Base-by-base conservation (phyloP, 2,888 invertebrate genomes). In the Salticus scenicus region DNA sequence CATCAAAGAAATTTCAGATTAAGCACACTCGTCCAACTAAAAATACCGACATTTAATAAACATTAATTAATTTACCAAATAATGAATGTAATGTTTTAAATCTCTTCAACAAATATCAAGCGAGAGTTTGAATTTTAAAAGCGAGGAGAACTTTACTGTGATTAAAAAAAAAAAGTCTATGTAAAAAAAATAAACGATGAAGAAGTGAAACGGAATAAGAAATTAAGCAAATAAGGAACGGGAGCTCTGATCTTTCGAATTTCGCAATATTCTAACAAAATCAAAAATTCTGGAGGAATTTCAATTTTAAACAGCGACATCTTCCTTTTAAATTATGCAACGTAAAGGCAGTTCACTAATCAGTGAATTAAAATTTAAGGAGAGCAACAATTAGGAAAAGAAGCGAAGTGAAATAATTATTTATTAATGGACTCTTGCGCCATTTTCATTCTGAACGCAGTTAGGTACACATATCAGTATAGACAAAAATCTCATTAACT, bases 61-160 rank as follows among this genome's bases (percentile, higher is more conserved):
- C 76, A 83, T 83, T 83, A 83, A 83, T 83, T 83, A 83, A 83
- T 83, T 83, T 83, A 76, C 71, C 76, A 76, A 28, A 76, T 51
- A 83, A 76, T 72, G 82, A 72, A 76, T 42, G 27, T 37, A 66
- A 41, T 57, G 72, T 76, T 76, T 76, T 31, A 83, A 76, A 83
- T 70, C 76, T 83, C 27, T 37, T 72, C 47, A n/a, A 51, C 72
- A 83, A 83, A 83, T 72, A 83, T 24, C 33, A 27, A 2, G 70
- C 20, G 24, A 57, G 57, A 57, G 57, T 57, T 57, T 24, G 57
- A 24, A 17, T n/a, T 47, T n/a, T 10, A 47, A 47, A 24, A 57
- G 24, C 57, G 57, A 57, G 12, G 57, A 20, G 57, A 28, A 70
- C 41, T 42, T 12, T 14, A 27, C 27, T 24, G 4, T 17, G 17